These are phyloP conservation scores for Pollimyrus isidori DNA, from an alignment of 2,113 vertebrate genomes.

Conservation along the genomic window DNA sequence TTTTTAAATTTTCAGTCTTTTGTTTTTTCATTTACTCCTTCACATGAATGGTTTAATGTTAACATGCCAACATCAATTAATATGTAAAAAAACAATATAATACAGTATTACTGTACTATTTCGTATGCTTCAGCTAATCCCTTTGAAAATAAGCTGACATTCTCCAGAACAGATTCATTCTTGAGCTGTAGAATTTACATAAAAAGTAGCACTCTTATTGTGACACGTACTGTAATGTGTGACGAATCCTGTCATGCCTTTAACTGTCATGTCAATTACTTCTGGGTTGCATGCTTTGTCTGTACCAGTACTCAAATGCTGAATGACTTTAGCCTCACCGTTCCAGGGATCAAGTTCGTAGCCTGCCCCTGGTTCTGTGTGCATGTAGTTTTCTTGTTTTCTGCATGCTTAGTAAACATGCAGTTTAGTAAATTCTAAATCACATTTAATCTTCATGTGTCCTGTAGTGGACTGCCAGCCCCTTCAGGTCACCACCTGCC, in stretches of 20 bases:
- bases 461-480: neutral
- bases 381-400: neutral
- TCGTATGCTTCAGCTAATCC: neutral
- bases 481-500: neutral
- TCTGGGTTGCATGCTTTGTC: neutral
- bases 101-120: neutral
- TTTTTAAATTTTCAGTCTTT: neutral
- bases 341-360: neutral
- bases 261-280: neutral
- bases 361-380: neutral
- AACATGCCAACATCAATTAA: neutral
- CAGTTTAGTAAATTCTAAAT: neutral
- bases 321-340: neutral
- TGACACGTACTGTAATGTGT: neutral
- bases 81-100: neutral
- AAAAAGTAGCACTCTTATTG: neutral
- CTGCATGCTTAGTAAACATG: neutral
- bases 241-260: neutral
- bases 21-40: neutral
- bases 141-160: neutral
- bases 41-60: neutral
- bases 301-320: neutral
- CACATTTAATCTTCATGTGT: neutral
- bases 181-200: constrained; percentile 1
- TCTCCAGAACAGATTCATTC: neutral